phyloP scores from a whole-genome alignment of 2,797 vertebrate species.

The Syndactyla subalaris region DNA sequence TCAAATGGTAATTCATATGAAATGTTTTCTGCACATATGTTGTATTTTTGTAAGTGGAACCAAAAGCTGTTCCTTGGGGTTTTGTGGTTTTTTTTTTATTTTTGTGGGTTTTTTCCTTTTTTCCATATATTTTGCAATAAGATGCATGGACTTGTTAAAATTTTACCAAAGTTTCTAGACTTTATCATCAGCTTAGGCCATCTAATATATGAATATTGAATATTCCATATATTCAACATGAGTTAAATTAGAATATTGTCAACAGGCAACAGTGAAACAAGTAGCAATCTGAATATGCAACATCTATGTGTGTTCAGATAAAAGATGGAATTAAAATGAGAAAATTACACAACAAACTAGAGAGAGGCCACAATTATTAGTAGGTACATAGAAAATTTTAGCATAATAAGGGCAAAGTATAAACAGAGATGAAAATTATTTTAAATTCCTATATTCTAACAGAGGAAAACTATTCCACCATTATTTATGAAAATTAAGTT shows the following conservation, averaged over 20 bases:
- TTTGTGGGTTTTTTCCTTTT: background rate
- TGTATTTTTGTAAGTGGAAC: constrained; percentile 34
- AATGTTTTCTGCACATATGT: constrained; percentile 45
- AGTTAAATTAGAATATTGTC: background rate
- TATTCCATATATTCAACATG: background rate
- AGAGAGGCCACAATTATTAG: background rate
- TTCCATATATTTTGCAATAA: background rate
- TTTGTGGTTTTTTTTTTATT: background rate
- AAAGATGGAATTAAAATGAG: background rate
- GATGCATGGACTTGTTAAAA: background rate
- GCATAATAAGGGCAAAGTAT: background rate
- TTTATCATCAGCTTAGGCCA: background rate
- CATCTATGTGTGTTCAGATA: background rate
- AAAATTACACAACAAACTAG: background rate
- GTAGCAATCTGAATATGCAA: background rate
- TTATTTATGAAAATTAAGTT: background rate
- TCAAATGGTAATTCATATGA: constrained; percentile 67
- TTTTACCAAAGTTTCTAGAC: background rate
- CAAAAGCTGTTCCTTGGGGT: constrained; percentile 69
- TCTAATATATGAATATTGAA: background rate
- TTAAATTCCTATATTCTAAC: background rate
- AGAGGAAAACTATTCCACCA: background rate
- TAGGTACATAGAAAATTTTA: background rate
- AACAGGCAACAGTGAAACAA: background rate
- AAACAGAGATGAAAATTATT: background rate